Percentiles rank a stretch among this genome's conserved stretches.
Evolutionary conservation across 2,888 invertebrate species (phyloP).

Genomic region (Eilema griseolum): DNA sequence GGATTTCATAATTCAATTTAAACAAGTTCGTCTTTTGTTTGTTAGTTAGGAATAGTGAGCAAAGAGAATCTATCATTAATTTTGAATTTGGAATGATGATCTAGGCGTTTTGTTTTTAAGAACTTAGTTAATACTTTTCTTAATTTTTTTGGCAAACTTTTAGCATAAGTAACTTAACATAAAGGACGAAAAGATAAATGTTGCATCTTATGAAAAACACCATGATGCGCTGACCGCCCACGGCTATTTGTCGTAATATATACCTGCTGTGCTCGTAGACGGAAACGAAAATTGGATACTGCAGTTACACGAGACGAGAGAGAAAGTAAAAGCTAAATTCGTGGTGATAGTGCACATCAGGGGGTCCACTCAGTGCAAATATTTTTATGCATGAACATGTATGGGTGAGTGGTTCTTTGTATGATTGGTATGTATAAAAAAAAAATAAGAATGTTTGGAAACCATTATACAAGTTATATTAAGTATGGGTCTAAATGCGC

Average conservation of each 20-base stretch:
- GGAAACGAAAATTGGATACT: neutral
- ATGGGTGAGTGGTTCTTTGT: neutral
- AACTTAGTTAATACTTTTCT: too few relatives aligned
- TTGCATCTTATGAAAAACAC: neutral
- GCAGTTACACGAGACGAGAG: neutral
- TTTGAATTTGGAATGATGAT: neutral
- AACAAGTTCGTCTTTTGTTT: neutral
- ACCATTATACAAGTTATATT: too few relatives aligned
- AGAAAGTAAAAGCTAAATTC: neutral
- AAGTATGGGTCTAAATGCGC: too few relatives aligned
- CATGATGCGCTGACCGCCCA: conserved; percentile 2
- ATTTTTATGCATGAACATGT: neutral
- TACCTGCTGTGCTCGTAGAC: conserved; percentile 12
- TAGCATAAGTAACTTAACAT: neutral
- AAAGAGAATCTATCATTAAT: neutral
- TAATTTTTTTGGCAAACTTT: too few relatives aligned
- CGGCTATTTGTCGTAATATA: conserved; percentile 4
- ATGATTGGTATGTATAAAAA: neutral
- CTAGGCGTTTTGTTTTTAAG: neutral
- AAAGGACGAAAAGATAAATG: neutral
- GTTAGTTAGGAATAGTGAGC: neutral
- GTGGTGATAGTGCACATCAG: neutral
- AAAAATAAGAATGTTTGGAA: too few relatives aligned
- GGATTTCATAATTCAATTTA: neutral
- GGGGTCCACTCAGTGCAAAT: neutral